phyloP scores from a whole-genome alignment of 2,797 vertebrate genomes.

The Schizothorax lantsangensis region DNA sequence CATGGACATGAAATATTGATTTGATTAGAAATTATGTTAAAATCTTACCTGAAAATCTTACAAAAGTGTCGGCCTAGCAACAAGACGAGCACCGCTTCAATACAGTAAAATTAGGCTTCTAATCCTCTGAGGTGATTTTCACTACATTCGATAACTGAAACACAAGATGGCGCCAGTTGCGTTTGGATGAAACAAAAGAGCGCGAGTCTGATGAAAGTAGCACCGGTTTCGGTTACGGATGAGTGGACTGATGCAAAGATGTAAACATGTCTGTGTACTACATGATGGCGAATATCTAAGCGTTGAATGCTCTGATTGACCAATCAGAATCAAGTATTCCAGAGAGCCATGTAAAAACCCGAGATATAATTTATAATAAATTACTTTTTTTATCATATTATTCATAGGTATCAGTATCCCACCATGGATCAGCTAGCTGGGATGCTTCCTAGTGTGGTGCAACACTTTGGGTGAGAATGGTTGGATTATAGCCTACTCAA shows the following conservation, averaged over 20 bases:
- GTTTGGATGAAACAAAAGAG: not conserved
- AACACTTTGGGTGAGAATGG: constrained; percentile 91
- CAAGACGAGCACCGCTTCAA: not conserved
- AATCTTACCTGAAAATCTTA: constrained; percentile 3
- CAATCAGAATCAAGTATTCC: not conserved
- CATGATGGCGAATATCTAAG: not conserved
- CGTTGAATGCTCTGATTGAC: not conserved
- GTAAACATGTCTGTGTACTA: not conserved
- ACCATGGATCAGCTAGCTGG: constrained; percentile 96
- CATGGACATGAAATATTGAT: not conserved
- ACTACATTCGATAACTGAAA: not conserved
- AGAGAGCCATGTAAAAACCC: not conserved
- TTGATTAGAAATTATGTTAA: not conserved
- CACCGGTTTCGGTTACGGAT: not conserved
- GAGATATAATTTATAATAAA: not conserved
- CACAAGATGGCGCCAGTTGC: constrained; percentile 19
- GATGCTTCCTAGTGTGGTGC: constrained; percentile 94
- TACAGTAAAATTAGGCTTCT: no score
- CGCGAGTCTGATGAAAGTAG: not conserved
- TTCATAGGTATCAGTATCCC: constrained; percentile 92
- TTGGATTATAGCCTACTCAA: not conserved
- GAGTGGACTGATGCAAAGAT: not conserved
- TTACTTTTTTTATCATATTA: not conserved
- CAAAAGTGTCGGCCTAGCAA: not conserved
- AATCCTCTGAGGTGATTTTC: not conserved